A percentile compares a stretch with the other conserved stretches of the same genome.
Conservation (phyloP, 2,113 vertebrate species). For the Egretta garzetta region DNA sequence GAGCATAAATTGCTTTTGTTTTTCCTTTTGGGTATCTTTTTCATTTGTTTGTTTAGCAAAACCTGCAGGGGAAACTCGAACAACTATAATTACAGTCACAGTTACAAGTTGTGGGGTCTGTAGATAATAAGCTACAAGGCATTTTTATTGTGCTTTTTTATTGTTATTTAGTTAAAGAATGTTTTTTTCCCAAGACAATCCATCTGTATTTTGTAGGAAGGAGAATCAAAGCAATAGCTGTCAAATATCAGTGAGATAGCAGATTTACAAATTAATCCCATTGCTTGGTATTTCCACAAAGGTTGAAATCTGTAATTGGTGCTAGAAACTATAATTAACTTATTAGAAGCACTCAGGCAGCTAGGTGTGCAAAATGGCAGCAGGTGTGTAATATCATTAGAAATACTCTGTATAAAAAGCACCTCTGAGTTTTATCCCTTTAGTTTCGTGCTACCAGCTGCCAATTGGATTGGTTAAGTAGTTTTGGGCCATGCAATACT, state of each 20-base stretch:
- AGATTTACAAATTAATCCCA: slow-evolving; percentile 80
- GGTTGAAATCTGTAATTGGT: slow-evolving; percentile 71
- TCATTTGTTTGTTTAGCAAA: slow-evolving; percentile 68
- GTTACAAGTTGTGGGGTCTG: slow-evolving; percentile 44
- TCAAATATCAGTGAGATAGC: slow-evolving; percentile 67
- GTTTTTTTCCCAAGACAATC: slow-evolving; percentile 63
- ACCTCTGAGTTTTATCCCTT: slow-evolving; percentile 59
- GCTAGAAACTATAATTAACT: slow-evolving; percentile 73
- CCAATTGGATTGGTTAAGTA: slow-evolving; percentile 77
- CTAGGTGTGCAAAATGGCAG: slow-evolving; percentile 30
- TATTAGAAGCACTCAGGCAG: slow-evolving; percentile 22
- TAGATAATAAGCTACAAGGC: slow-evolving; percentile 68
- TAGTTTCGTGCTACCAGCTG: slow-evolving; percentile 74
- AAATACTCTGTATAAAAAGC: slow-evolving; percentile 24
- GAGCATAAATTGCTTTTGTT: slow-evolving; percentile 78
- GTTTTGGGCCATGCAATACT: slow-evolving; percentile 63
- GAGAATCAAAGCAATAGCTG: slow-evolving; percentile 60
- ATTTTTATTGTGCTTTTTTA: slow-evolving; percentile 61
- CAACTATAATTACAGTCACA: slow-evolving; percentile 68
- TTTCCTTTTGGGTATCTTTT: slow-evolving; percentile 77
- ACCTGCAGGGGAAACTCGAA: slow-evolving; percentile 60
- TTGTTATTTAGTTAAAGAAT: slow-evolving; percentile 63
- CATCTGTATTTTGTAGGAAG: slow-evolving; percentile 58
- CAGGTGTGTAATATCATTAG: slow-evolving; percentile 51
- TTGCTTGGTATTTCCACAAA: slow-evolving; percentile 67